Percentiles rank a stretch among this genome's conserved stretches.
Conservation (phyloP, 1,140 invertebrate species). For the Phenacoccus solenopsis region DNA sequence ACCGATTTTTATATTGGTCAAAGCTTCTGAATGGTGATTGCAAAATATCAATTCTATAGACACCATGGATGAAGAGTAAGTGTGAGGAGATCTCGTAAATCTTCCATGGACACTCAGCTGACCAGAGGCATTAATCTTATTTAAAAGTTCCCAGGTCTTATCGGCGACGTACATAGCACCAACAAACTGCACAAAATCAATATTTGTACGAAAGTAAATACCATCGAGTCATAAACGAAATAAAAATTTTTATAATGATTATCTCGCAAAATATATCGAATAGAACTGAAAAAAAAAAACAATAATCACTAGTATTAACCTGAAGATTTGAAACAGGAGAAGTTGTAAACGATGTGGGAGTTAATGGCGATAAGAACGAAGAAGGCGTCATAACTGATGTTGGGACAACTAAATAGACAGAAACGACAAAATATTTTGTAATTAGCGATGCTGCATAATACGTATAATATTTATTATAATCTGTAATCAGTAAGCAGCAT, state of each 20-base stretch:
- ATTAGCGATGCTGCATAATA: too few species aligned
- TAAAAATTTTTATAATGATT: too few species aligned
- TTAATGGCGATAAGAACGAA: neutral
- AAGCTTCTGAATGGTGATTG: constrained; percentile 53
- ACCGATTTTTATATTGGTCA: constrained; percentile 58
- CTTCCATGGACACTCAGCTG: constrained; percentile 48
- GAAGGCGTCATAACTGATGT: neutral
- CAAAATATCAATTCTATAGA: constrained; percentile 69
- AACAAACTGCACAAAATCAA: neutral
- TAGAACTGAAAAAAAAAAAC: too few species aligned
- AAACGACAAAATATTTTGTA: neutral
- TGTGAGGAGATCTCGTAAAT: constrained; percentile 68
- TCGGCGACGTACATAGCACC: neutral
- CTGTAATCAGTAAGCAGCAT: too few species aligned
- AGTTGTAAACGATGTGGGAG: neutral
- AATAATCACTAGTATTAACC: too few species aligned
- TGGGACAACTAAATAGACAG: neutral
- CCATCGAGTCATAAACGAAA: too few species aligned
- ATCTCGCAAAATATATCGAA: too few species aligned
- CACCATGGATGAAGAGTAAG: constrained; percentile 72
- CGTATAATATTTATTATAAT: too few species aligned
- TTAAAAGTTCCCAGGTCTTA: constrained; percentile 48
- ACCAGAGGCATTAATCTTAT: constrained; percentile 54
- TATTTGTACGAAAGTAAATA: too few species aligned
- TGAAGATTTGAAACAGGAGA: neutral